Evolutionary conservation across 1,140 invertebrate species (phyloP).

Genomic region (Tigriopus japonicus): DNA sequence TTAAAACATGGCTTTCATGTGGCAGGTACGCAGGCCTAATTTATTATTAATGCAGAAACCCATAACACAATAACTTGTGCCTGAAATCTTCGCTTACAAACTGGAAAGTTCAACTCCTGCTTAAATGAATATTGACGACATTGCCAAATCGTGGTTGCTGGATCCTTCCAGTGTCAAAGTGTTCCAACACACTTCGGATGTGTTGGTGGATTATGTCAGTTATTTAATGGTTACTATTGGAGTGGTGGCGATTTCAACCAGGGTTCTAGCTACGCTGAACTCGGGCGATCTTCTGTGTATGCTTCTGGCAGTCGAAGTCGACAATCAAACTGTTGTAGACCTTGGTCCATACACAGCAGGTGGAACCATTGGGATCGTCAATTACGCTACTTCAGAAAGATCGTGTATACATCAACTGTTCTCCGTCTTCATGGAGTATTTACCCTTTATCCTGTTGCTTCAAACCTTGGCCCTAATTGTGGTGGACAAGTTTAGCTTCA

Average conservation of each 20-base stretch:
- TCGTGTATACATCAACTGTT: background rate
- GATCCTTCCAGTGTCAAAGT: constrained; percentile 2
- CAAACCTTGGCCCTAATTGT: constrained; percentile 1
- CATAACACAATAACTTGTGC: too few species aligned
- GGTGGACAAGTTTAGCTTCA: constrained; percentile 4
- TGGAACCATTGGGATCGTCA: background rate
- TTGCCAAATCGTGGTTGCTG: constrained; percentile 7
- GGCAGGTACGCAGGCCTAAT: too few species aligned
- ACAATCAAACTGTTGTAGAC: background rate
- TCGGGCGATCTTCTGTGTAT: background rate
- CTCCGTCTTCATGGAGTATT: constrained; percentile 2
- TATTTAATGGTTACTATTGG: background rate
- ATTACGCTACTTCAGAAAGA: background rate
- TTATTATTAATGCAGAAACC: too few species aligned
- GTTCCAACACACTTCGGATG: constrained; percentile 9
- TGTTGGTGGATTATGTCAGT: constrained; percentile 6
- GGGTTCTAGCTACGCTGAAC: background rate
- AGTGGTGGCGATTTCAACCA: background rate
- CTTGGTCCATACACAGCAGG: background rate
- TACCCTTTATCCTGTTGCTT: constrained; percentile 5
- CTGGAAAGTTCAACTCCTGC: too few species aligned
- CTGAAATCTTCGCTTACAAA: too few species aligned
- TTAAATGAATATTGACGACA: background rate
- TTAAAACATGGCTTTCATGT: too few species aligned
- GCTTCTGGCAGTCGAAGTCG: background rate